phyloP scores from a whole-genome alignment of 2,888 invertebrate genomes.

The Caenorhabditis sp. region DNA sequence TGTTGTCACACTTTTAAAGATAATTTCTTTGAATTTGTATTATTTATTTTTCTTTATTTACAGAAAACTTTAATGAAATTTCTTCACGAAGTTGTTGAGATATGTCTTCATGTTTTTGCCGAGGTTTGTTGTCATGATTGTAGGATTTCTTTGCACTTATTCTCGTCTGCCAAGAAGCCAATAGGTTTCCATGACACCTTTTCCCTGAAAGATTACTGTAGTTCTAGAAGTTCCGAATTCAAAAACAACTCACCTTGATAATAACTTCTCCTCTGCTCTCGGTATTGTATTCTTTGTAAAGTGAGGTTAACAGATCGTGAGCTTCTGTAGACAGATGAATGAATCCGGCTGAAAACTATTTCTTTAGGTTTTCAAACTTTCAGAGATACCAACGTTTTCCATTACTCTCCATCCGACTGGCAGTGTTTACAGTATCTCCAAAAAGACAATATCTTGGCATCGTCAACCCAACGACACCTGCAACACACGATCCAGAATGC shows the following conservation, averaged over 20 bases:
- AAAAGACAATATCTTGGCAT: constrained; percentile 79
- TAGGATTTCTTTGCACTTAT: constrained; percentile 27
- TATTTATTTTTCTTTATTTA: constrained; percentile 21
- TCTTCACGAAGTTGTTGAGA: constrained; percentile 24
- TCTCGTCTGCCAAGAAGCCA: constrained; percentile 69
- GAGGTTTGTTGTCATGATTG: constrained; percentile 27
- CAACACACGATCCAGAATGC: constrained; percentile 75
- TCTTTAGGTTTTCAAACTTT: background rate
- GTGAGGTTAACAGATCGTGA: constrained; percentile 60
- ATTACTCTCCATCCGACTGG: constrained; percentile 77
- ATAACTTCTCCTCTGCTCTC: constrained; percentile 76
- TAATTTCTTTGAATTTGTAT: constrained; percentile 18
- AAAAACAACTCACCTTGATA: constrained; percentile 70
- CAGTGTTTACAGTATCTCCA: constrained; percentile 78
- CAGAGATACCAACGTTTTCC: constrained; percentile 65
- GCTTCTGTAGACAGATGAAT: constrained; percentile 74
- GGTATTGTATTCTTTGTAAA: constrained; percentile 69
- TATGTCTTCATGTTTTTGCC: constrained; percentile 29
- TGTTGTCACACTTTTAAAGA: constrained; percentile 33
- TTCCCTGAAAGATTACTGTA: constrained; percentile 69
- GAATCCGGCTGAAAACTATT: constrained; percentile 68
- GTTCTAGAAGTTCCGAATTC: too few species aligned
- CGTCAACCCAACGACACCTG: constrained; percentile 77
- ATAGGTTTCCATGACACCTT: constrained; percentile 76
- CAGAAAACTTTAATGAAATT: constrained; percentile 16